Evolutionary conservation across 1,140 invertebrate genomes (phyloP).

Genomic region (Andricus grossulariae): DNA sequence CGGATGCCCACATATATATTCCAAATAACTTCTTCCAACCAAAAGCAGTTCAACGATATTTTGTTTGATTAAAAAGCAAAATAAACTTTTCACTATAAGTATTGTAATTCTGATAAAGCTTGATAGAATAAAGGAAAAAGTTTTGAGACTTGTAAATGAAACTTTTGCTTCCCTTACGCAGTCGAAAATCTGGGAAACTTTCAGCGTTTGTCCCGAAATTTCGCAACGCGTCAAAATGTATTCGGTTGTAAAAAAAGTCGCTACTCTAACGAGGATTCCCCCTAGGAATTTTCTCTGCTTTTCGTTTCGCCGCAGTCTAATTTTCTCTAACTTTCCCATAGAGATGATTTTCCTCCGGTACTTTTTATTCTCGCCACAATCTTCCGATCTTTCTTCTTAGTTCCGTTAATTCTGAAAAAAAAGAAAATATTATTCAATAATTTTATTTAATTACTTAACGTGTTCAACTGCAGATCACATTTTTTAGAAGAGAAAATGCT

Average conservation of each 20-base stretch:
- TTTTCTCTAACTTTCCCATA: background rate
- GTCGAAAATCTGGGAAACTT: conserved; percentile 11
- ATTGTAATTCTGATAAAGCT: background rate
- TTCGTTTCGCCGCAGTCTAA: background rate
- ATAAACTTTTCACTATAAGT: too few species aligned
- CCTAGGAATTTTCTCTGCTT: background rate
- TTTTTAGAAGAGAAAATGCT: background rate
- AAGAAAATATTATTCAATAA: background rate
- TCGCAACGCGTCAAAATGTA: background rate
- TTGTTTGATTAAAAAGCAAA: too few species aligned
- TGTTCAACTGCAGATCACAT: background rate
- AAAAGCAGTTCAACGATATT: too few species aligned
- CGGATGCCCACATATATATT: too few species aligned
- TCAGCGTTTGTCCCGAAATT: background rate
- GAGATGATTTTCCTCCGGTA: background rate
- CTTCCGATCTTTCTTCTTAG: background rate
- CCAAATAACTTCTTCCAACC: too few species aligned
- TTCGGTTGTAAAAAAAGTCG: background rate
- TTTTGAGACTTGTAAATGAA: conserved; percentile 5
- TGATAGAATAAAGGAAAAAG: background rate
- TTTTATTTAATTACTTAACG: background rate
- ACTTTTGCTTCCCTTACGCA: conserved; percentile 15
- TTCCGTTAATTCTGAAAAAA: background rate
- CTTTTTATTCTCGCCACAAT: background rate
- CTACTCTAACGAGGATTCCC: background rate